phyloP scores from a whole-genome alignment of 2,888 invertebrate species.

The Leucophora obtusa region DNA sequence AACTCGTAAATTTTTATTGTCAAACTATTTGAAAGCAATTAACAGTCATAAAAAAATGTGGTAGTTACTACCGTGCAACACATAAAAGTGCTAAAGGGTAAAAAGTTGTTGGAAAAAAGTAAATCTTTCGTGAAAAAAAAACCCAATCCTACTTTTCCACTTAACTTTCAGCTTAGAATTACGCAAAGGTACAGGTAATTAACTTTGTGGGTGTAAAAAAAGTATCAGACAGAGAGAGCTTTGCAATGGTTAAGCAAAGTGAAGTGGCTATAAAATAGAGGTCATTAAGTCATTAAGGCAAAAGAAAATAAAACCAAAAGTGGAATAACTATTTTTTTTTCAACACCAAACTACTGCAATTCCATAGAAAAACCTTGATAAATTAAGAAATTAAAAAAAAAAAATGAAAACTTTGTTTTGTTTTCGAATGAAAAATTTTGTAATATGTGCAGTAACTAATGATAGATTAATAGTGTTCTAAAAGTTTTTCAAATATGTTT shows the following conservation, averaged over 20 bases:
- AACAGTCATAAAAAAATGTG: conserved; percentile 54
- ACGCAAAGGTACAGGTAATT: conserved; percentile 25
- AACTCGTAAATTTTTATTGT: conserved; percentile 64
- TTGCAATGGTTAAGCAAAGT: conserved; percentile 26
- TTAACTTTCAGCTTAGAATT: neutral
- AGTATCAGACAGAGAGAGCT: conserved; percentile 12
- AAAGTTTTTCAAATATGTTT: neutral
- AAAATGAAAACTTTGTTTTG: neutral
- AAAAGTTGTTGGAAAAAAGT: neutral
- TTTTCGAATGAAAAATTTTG: neutral
- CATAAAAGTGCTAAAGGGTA: conserved; percentile 19
- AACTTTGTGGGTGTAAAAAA: conserved; percentile 11
- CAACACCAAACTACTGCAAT: neutral
- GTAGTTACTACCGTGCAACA: conserved; percentile 9
- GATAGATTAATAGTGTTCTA: neutral
- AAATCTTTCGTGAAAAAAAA: neutral
- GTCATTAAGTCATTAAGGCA: conserved; percentile 44
- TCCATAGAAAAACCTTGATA: neutral
- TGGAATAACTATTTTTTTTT: neutral
- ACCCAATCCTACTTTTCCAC: neutral
- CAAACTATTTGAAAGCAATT: conserved; percentile 64
- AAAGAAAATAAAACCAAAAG: neutral
- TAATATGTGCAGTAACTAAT: neutral
- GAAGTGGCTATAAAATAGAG: conserved; percentile 28
- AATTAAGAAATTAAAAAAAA: conserved; percentile 1